A percentile compares a stretch with the other conserved stretches of the same genome.
These are phyloP conservation scores for Amiota communis DNA, from an alignment of 2,888 invertebrate genomes.

Conservation along the genomic window DNA sequence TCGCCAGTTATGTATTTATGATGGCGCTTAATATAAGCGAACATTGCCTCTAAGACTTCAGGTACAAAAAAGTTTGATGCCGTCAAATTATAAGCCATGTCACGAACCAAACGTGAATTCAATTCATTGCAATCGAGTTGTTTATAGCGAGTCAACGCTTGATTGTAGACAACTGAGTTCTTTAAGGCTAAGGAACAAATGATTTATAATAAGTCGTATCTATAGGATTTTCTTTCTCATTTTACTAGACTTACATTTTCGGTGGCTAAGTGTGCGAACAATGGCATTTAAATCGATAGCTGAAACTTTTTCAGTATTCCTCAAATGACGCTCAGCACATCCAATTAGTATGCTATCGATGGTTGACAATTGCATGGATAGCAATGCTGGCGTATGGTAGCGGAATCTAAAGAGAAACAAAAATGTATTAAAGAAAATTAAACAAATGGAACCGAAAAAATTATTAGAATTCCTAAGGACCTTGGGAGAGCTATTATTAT, in stretches of 20 bases:
- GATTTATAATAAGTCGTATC: slow-evolving; percentile 25
- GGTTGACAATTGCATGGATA: slow-evolving; percentile 60
- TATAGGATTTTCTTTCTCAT: neutral
- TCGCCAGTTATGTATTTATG: slow-evolving; percentile 74
- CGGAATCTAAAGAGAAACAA: slow-evolving; percentile 57
- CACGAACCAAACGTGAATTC: slow-evolving; percentile 74
- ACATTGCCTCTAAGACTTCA: slow-evolving; percentile 73
- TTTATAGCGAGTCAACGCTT: slow-evolving; percentile 71
- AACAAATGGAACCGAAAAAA: neutral
- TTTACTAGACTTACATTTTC: slow-evolving; percentile 59
- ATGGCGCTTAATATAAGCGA: slow-evolving; percentile 73
- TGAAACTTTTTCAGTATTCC: slow-evolving; percentile 47
- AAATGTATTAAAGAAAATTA: neutral
- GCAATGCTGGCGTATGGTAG: slow-evolving; percentile 52
- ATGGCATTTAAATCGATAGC: slow-evolving; percentile 66
- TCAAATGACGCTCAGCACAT: slow-evolving; percentile 68
- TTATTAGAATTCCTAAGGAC: neutral
- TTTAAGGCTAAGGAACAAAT: slow-evolving; percentile 64
- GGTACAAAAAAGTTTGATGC: slow-evolving; percentile 73
- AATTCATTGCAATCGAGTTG: slow-evolving; percentile 62
- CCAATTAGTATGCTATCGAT: slow-evolving; percentile 67
- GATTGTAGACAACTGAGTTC: slow-evolving; percentile 68
- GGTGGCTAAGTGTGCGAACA: slow-evolving; percentile 65
- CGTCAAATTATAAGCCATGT: slow-evolving; percentile 72
- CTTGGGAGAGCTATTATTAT: neutral